phyloP scores from a whole-genome alignment of 2,113 vertebrate genomes.

The Syngnathus floridae region DNA sequence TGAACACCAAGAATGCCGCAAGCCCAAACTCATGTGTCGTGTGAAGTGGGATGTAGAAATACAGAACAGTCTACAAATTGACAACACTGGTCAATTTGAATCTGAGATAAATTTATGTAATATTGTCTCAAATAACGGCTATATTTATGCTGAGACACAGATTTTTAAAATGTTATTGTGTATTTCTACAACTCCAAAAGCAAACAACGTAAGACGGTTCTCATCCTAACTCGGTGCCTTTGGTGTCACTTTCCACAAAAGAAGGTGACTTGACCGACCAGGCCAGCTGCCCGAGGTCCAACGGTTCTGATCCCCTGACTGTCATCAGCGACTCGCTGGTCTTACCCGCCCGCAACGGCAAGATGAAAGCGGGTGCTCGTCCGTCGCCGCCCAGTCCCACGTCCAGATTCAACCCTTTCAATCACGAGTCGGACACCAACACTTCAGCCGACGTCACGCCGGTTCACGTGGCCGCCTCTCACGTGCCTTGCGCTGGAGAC shows the following conservation, averaged over 20 bases:
- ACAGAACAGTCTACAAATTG: conserved; percentile 15
- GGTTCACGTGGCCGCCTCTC: conserved; percentile 67
- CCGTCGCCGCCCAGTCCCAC: conserved; percentile 73
- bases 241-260: conserved; percentile 45
- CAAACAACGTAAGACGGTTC: not conserved
- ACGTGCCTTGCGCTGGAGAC: conserved; percentile 51
- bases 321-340: conserved; percentile 64
- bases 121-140: not conserved
- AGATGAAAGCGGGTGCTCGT: conserved; percentile 23
- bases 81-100: not conserved
- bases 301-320: conserved; percentile 74
- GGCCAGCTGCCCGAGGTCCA: conserved; percentile 79
- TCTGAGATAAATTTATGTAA: not conserved
- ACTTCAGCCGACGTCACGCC: conserved; percentile 83
- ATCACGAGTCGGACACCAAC: conserved; percentile 73
- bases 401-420: conserved; percentile 88
- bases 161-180: conserved; percentile 17
- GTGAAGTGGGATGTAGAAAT: conserved; percentile 22
- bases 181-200: conserved; percentile 18
- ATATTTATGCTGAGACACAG: not conserved
- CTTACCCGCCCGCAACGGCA: conserved; percentile 25
- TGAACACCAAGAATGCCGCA: conserved; percentile 19
- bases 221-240: conserved; percentile 6
- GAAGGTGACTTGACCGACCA: conserved; percentile 92
- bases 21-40: conserved; percentile 28